These are phyloP conservation scores for Bursaphelenchus mucronatus DNA, from an alignment of 1,140 invertebrate genomes.

Conservation along the genomic window DNA sequence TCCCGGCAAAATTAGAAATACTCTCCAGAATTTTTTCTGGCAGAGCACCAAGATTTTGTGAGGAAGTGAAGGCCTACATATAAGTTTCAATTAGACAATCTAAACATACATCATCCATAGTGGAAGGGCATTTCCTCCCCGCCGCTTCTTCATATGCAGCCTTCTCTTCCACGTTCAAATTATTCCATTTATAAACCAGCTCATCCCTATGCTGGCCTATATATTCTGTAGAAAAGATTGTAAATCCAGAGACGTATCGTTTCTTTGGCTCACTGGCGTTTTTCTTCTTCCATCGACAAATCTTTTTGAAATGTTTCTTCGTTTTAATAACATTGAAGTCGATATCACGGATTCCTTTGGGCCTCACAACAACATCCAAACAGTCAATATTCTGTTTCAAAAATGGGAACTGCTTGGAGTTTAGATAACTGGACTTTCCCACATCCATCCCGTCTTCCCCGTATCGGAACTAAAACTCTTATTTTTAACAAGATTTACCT, in stretches of 20 bases:
- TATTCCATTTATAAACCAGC: slow-evolving; percentile 18
- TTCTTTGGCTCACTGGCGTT: not conserved
- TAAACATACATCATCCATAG: too few species aligned
- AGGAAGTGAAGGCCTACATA: too few species aligned
- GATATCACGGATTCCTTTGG: slow-evolving; percentile 22
- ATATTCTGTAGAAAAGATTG: not conserved
- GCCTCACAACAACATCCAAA: slow-evolving; percentile 10
- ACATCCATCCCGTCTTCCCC: slow-evolving; percentile 96
- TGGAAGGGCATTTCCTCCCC: too few species aligned
- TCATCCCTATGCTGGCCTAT: not conserved
- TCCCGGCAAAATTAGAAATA: slow-evolving; percentile 18
- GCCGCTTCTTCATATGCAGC: too few species aligned
- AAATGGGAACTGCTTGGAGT: slow-evolving; percentile 74
- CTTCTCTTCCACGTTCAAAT: too few species aligned
- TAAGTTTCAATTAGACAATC: too few species aligned
- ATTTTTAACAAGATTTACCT: slow-evolving; percentile 24
- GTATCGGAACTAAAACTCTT: slow-evolving; percentile 72
- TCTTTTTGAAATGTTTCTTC: slow-evolving; percentile 33
- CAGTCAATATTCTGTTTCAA: slow-evolving; percentile 71
- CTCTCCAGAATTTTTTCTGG: slow-evolving; percentile 50
- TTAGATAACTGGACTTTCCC: slow-evolving; percentile 77
- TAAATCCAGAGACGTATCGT: not conserved
- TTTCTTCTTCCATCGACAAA: slow-evolving; percentile 18
- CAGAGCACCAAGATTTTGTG: slow-evolving; percentile 49
- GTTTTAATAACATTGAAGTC: slow-evolving; percentile 34